A percentile compares a stretch with the other conserved stretches of the same genome.
Conservation (phyloP, 2,888 invertebrate species). For the Cantharis rustica region DNA sequence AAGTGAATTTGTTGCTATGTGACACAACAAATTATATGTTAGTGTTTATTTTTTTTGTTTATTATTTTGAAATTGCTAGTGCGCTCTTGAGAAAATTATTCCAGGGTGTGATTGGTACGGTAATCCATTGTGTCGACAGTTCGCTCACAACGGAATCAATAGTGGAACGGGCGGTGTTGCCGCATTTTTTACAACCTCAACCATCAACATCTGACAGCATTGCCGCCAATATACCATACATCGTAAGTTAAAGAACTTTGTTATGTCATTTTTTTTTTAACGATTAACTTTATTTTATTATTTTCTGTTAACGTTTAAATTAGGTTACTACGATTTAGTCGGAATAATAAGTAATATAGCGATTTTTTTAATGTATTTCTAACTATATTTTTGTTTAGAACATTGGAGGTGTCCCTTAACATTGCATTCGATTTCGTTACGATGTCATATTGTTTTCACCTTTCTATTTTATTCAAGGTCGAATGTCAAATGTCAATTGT, state of each 20-base stretch:
- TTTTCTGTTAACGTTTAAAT: not conserved
- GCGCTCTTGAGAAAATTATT: constrained; percentile 6
- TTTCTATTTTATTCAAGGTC: not conserved
- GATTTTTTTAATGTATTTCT: not conserved
- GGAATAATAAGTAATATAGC: not conserved
- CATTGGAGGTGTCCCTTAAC: too few relatives aligned
- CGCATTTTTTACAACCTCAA: constrained; percentile 2
- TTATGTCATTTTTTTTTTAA: not conserved
- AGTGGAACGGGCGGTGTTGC: constrained; percentile 23
- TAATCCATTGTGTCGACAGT: constrained; percentile 13
- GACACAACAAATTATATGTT: constrained; percentile 7
- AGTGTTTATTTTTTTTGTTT: constrained; percentile 24
- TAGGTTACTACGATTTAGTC: not conserved
- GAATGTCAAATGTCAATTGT: not conserved
- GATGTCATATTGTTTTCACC: not conserved
- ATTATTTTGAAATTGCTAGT: constrained; percentile 23
- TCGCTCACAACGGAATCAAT: constrained; percentile 17
- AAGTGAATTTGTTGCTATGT: constrained; percentile 29
- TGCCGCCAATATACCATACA: constrained; percentile 10
- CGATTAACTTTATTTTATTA: not conserved
- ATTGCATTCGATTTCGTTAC: not conserved
- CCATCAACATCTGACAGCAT: constrained; percentile 13
- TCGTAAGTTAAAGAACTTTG: constrained; percentile 15
- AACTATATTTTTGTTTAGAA: not conserved
- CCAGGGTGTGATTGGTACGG: constrained; percentile 18